Percentiles rank a stretch among this genome's conserved stretches.
Evolutionary conservation across 2,113 vertebrate genomes (phyloP).

Genomic region (Delphinus delphis): DNA sequence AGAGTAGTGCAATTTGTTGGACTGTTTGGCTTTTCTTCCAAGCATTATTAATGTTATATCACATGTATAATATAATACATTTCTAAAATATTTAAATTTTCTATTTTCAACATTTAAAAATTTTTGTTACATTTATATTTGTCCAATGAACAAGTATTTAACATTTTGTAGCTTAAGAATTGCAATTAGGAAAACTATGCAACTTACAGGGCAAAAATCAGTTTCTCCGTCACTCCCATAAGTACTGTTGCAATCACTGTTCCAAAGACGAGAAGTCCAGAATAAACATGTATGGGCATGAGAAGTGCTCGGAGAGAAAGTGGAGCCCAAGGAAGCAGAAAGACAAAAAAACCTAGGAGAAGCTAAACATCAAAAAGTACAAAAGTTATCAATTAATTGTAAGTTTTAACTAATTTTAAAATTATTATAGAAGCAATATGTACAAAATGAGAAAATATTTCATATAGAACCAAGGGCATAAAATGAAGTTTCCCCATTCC

Average conservation of each 20-base stretch:
- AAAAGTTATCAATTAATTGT: slow-evolving; percentile 44
- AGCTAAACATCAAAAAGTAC: slow-evolving; percentile 84
- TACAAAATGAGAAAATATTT: neutral
- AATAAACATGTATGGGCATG: slow-evolving; percentile 93
- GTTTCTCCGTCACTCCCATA: slow-evolving; percentile 97
- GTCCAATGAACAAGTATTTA: slow-evolving; percentile 42
- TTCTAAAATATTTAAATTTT: neutral
- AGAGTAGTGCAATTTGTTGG: neutral
- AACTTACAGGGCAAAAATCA: slow-evolving; percentile 95
- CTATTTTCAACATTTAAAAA: neutral
- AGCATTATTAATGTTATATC: neutral
- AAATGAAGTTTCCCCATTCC: neutral
- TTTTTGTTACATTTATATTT: slow-evolving; percentile 15
- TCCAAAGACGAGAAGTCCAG: slow-evolving; percentile 91
- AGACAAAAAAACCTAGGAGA: slow-evolving; percentile 89
- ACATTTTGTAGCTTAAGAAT: slow-evolving; percentile 31
- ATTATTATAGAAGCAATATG: slow-evolving; percentile 7
- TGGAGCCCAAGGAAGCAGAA: slow-evolving; percentile 91
- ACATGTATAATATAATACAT: neutral
- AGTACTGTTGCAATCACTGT: slow-evolving; percentile 90
- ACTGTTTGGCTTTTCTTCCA: neutral
- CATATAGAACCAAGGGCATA: neutral
- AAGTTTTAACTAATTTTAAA: slow-evolving; percentile 26
- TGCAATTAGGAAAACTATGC: neutral
- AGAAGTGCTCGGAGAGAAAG: slow-evolving; percentile 84